Base-by-base conservation (phyloP, 1,140 invertebrate species). In the Cotesia chilonis region DNA sequence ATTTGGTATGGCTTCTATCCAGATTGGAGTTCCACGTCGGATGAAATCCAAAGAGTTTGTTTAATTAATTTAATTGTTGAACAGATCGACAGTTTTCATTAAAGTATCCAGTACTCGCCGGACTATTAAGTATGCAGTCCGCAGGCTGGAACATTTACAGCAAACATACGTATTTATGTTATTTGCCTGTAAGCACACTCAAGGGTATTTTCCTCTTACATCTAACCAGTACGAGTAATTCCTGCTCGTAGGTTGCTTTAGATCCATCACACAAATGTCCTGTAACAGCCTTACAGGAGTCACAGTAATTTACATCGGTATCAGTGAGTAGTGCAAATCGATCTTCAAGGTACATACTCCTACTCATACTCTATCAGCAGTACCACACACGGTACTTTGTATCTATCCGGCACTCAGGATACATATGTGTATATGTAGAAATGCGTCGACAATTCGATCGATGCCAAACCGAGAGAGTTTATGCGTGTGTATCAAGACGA, bases 11-110 rank as follows among this genome's bases (percentile, higher is more conserved):
- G 28, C 37, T 54, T 52, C 37, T 28, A 61, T 70, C 14, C 60
- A 47, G 28, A 28, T 28, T 28, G 28, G 28, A 28, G 28, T 28
- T 35, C 7, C 59, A 41, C 28, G 38, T 52, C 12, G 41, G 12
- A 28, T 28, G 28, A 28, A 28, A 3, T 28, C 28, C 28, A 28
- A 28, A 28, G 28, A 28, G 28, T 28, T 28, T 28, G 28, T 71
- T 71, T 71, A 71, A 71, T 71, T 64, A 71, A 61, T 71, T 71
- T 71, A 71, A 71, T 71, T 71, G 69, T 71, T 65, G 55, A 71
- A 20, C 35, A 6, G 5, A 54, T 7, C 20, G 5, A 7, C 54
- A 20, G 14, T 63, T 63, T 37, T n/a, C 35, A 12, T 63, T 63
- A 12, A 36, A n/a, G 37, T 12, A 38, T 38, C 9, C 28, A 37